A percentile compares a stretch with the other conserved stretches of the same genome.
Conservation (phyloP, 2,113 vertebrate species). For the Hydrochoerus hydrochaeris region DNA sequence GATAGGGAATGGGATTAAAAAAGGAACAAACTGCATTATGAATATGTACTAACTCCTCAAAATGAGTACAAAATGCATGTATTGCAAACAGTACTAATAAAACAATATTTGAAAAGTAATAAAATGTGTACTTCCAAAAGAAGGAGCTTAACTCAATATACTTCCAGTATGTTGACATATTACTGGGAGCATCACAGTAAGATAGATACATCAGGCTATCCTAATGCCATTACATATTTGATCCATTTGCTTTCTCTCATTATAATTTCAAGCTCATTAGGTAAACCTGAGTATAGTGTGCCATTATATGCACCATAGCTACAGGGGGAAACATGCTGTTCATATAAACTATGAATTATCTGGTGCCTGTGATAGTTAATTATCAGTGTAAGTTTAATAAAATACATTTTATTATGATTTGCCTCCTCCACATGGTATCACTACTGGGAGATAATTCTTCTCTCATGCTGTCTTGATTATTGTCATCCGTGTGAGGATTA, state of each 20-base stretch:
- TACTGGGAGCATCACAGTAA: slow-evolving; percentile 4
- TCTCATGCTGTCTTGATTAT: slow-evolving; percentile 65
- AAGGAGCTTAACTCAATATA: neutral
- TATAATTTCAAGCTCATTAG: slow-evolving; percentile 42
- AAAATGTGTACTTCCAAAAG: neutral
- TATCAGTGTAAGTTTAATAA: slow-evolving; percentile 50
- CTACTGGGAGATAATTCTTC: slow-evolving; percentile 46
- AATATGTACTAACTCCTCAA: too few species aligned
- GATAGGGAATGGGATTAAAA: too few species aligned
- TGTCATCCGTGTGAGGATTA: slow-evolving; percentile 38
- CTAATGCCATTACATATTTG: slow-evolving; percentile 36
- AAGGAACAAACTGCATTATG: too few species aligned
- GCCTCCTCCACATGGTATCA: neutral
- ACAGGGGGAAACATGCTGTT: slow-evolving; percentile 33
- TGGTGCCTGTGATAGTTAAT: slow-evolving; percentile 24
- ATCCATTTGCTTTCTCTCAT: slow-evolving; percentile 48
- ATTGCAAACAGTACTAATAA: too few species aligned
- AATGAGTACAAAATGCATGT: too few species aligned
- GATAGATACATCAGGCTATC: neutral
- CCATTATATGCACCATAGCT: neutral
- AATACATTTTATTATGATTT: slow-evolving; percentile 55
- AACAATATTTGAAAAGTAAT: too few species aligned
- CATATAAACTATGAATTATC: slow-evolving; percentile 35
- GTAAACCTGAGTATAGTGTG: slow-evolving; percentile 27
- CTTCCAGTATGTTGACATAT: slow-evolving; percentile 23